phyloP scores from a whole-genome alignment of 1,140 invertebrate genomes.

The Drosophila grimshawi region DNA sequence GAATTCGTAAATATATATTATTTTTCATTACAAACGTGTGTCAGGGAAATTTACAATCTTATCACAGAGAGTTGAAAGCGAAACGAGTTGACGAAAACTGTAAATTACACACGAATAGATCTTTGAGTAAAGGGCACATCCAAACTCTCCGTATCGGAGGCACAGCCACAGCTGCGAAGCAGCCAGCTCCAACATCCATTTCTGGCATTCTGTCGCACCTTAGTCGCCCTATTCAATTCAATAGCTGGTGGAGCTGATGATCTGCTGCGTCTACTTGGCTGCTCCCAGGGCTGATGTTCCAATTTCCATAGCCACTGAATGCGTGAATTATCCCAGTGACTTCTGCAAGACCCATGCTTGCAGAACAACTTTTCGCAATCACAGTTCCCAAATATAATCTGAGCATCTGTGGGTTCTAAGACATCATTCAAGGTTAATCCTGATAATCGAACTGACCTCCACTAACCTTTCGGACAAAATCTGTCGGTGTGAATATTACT shows the following conservation, averaged over 20 bases:
- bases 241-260: neutral
- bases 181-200: constrained; percentile 42
- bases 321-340: constrained; percentile 54
- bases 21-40: neutral
- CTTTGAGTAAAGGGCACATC: constrained; percentile 7
- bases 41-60: neutral
- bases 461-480: neutral
- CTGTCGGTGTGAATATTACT: neutral
- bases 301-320: constrained; percentile 58
- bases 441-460: neutral
- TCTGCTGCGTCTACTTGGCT: neutral
- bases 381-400: constrained; percentile 46
- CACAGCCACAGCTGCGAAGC: constrained; percentile 16
- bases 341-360: neutral
- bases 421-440: neutral
- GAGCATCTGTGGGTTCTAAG: constrained; percentile 36
- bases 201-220: neutral
- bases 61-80: no score
- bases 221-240: neutral
- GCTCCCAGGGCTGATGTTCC: constrained; percentile 20
- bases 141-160: constrained; percentile 16
- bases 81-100: no score
- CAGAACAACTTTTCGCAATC: constrained; percentile 9
- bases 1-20: neutral
- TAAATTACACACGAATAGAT: constrained; percentile 8